Evolutionary conservation across 2,888 invertebrate species (phyloP).

Genomic region (Hypselothyrea guttata): DNA sequence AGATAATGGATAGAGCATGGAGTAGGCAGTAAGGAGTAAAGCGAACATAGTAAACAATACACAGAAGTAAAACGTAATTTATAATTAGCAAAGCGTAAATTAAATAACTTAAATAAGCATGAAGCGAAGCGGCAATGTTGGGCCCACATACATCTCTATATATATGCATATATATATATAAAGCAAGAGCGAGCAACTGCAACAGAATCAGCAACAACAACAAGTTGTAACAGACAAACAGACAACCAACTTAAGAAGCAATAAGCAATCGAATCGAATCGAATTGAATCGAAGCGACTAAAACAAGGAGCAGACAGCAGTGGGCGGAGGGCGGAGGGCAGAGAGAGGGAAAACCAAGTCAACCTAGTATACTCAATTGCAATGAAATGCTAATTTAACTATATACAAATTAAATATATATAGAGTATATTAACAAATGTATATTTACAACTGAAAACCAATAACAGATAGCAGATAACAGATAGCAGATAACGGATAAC

Average conservation of each 20-base stretch:
- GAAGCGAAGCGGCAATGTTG: slow-evolving; percentile 32
- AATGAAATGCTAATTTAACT: slow-evolving; percentile 66
- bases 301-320: too few species aligned
- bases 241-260: slow-evolving; percentile 57
- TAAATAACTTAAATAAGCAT: slow-evolving; percentile 43
- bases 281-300: slow-evolving; percentile 38
- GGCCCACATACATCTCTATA: too few species aligned
- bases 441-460: slow-evolving; percentile 59
- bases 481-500: too few species aligned
- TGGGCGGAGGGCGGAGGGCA: too few species aligned
- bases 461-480: too few species aligned
- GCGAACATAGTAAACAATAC: slow-evolving; percentile 15
- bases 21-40: not conserved
- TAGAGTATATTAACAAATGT: slow-evolving; percentile 62
- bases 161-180: slow-evolving; percentile 26
- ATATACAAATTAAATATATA: slow-evolving; percentile 55
- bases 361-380: slow-evolving; percentile 73
- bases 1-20: not conserved
- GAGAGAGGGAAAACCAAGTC: slow-evolving; percentile 44
- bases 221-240: slow-evolving; percentile 30
- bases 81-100: slow-evolving; percentile 68
- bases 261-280: slow-evolving; percentile 55
- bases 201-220: slow-evolving; percentile 10
- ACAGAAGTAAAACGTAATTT: slow-evolving; percentile 54
- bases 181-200: too few species aligned